Conservation (phyloP, 2,113 vertebrate species). For the Heterochromis multidens region DNA sequence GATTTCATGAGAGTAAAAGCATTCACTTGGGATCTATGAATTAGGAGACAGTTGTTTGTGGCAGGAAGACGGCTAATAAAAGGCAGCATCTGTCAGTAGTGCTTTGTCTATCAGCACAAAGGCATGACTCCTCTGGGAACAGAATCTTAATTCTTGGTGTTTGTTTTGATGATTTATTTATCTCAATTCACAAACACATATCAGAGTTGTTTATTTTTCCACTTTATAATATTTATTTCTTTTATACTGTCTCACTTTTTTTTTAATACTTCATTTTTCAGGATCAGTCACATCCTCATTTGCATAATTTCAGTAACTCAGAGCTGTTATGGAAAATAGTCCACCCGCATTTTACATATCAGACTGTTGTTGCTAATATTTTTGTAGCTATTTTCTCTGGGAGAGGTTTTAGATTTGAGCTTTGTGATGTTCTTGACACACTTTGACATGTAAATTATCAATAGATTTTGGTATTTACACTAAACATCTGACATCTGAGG, state of each 20-base stretch:
- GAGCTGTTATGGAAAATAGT: not conserved
- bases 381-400: not conserved
- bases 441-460: not conserved
- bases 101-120: not conserved
- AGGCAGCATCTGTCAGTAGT: not conserved
- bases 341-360: not conserved
- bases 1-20: not conserved
- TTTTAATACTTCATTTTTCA: not conserved
- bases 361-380: not conserved
- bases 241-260: not conserved
- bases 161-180: constrained; percentile 42
- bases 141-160: constrained; percentile 9
- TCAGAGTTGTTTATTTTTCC: constrained; percentile 3
- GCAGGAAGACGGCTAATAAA: not conserved
- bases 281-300: not conserved
- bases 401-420: not conserved
- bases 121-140: not conserved
- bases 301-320: not conserved
- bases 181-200: not conserved
- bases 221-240: not conserved
- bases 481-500: no score
- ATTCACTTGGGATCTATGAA: not conserved
- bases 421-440: not conserved
- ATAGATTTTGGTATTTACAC: no score
- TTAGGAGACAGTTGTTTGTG: not conserved